Evolutionary conservation across 2,113 vertebrate species (phyloP), one percentile per base, ranked within the genome.

Genomic region (Grallaria varia): DNA sequence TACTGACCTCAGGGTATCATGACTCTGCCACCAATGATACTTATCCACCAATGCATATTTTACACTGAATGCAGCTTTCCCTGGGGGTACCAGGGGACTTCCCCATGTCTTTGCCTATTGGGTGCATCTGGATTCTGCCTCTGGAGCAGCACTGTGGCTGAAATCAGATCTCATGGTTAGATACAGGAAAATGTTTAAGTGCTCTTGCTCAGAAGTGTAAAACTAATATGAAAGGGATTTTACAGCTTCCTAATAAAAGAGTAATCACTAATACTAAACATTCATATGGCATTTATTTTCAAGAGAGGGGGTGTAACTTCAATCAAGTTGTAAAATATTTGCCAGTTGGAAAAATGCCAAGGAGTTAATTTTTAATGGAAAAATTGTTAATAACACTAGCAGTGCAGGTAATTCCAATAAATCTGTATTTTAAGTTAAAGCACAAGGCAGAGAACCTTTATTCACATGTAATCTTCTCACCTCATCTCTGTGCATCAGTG

Each of bases 11-110:
- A 67, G 90, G 96, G 91, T n/a, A 79, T 75, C 58, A 37, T 87
- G 87, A 78, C 85, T 95, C 21, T 86, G 93, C 80, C 80, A 96
- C 83, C 90, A 85, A 10, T 58, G 52, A 92, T 83, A 62, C 88
- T 95, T 77, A 82, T 68, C 28, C 69, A 93, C 60, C 84, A 90
- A 74, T 37, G 62, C 63, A 15, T 69, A 76, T 86, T 74, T 92
- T 90, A 82, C 37, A 92, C 66, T 50, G 52, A 91, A 68, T 69
- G 55, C 74, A 79, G 52, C 68, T 84, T 93, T 89, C 83, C 76
- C 87, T 75, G 44, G 6, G 35, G 86, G 12, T 81, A n/a, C 1
- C 3, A 90, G 2, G 2, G 83, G 90, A 67, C 49, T 93, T 91
- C 56, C 90, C 66, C 63, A 62, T 87, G 42, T 59, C 63, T 92